Percentiles rank a stretch among this genome's conserved stretches.
Conservation (phyloP, 2,113 vertebrate genomes). For the Corapipo altera region DNA sequence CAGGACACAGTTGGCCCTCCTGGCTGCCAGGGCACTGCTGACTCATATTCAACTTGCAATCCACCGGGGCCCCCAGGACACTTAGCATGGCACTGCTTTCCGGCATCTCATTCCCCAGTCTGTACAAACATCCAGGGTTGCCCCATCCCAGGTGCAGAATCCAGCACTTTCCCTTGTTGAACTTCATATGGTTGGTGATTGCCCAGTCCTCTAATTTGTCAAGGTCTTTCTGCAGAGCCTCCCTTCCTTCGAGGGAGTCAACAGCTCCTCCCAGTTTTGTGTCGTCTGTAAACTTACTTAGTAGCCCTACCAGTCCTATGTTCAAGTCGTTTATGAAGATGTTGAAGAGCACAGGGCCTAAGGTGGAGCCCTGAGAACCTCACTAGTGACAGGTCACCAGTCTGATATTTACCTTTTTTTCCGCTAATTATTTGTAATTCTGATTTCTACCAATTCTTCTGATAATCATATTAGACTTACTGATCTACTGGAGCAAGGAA, state of each 20-base stretch:
- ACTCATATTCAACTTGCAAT: neutral
- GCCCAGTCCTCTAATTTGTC: neutral
- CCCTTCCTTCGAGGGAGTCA: neutral
- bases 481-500: neutral
- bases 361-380: neutral
- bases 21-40: neutral
- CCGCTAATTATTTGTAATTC: neutral
- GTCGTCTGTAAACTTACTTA: neutral
- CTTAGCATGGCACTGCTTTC: neutral
- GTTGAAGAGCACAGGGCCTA: neutral
- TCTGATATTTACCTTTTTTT: neutral
- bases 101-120: neutral
- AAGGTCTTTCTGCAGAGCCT: neutral
- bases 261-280: neutral
- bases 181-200: neutral
- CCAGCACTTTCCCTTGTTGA: neutral
- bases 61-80: neutral
- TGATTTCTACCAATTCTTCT: neutral
- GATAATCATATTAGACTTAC: neutral
- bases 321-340: neutral
- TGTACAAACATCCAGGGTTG: neutral
- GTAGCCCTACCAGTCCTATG: neutral
- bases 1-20: neutral
- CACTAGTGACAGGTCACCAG: neutral
- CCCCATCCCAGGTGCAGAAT: neutral